phyloP scores from a whole-genome alignment of 1,140 invertebrate species.

The Drosophila aff. region DNA sequence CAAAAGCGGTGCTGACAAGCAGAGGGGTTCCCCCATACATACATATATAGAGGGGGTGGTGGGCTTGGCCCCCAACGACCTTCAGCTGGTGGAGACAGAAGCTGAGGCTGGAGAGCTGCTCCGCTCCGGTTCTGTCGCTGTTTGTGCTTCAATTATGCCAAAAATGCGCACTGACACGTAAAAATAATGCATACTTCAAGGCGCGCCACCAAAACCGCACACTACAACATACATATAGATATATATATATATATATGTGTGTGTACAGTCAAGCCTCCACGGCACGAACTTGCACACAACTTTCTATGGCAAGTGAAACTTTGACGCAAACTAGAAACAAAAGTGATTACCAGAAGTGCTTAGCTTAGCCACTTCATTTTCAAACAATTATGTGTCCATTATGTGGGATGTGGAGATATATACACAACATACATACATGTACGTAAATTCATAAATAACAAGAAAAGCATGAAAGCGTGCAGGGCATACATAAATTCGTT shows the following conservation, averaged over 20 bases:
- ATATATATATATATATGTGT: background rate
- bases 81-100: slow-evolving; percentile 26
- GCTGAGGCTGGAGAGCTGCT: slow-evolving; percentile 22
- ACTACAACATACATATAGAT: slow-evolving; percentile 17
- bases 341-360: slow-evolving; percentile 18
- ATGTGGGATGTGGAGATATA: slow-evolving; percentile 4
- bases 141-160: slow-evolving; percentile 83
- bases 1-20: slow-evolving; percentile 27
- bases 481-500: slow-evolving; percentile 11
- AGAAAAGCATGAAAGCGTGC: background rate
- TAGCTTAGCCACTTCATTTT: slow-evolving; percentile 10
- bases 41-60: background rate
- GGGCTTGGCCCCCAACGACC: slow-evolving; percentile 33
- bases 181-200: slow-evolving; percentile 83
- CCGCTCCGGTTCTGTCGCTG: slow-evolving; percentile 51
- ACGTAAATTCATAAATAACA: slow-evolving; percentile 1
- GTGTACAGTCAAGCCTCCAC: slow-evolving; percentile 6
- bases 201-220: slow-evolving; percentile 63
- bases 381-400: slow-evolving; percentile 21
- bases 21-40: background rate
- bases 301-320: background rate
- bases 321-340: slow-evolving; percentile 7
- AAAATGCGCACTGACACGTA: slow-evolving; percentile 83
- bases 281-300: slow-evolving; percentile 1
- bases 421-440: background rate